Percentiles rank a stretch among this genome's conserved stretches.
Evolutionary conservation across 2,888 invertebrate species (phyloP).

Genomic region (Chaetogeoica ovagalla): DNA sequence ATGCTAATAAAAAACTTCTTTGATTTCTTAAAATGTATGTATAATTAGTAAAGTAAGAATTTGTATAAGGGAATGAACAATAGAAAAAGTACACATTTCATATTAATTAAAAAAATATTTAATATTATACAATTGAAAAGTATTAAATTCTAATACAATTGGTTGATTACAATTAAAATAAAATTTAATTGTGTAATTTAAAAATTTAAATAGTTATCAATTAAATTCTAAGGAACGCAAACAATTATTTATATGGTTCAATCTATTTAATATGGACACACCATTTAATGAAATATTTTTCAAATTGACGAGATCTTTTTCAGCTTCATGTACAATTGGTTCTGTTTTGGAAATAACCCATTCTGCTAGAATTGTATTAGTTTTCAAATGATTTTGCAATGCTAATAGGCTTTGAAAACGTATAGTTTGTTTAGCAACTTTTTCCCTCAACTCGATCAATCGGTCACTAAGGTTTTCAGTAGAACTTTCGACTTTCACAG

Average conservation of each 20-base stretch:
- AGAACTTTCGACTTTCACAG: slow-evolving; percentile 11
- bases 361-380: slow-evolving; percentile 13
- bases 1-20: no score
- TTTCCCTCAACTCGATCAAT: neutral
- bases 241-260: slow-evolving; percentile 20
- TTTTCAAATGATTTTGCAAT: slow-evolving; percentile 30
- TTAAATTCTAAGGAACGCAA: slow-evolving; percentile 9
- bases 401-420: slow-evolving; percentile 25
- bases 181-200: no score
- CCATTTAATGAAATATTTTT: neutral
- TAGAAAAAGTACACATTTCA: no score
- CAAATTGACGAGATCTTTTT: slow-evolving; percentile 8
- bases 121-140: neutral
- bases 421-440: slow-evolving; percentile 18
- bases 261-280: neutral
- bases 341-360: slow-evolving; percentile 41
- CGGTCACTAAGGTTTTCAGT: neutral
- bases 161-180: neutral
- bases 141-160: neutral
- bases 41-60: no score
- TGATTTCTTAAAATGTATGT: no score
- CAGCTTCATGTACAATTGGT: slow-evolving; percentile 7
- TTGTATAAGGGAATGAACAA: no score
- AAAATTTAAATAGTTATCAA: slow-evolving; percentile 18
- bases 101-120: no score